A percentile compares a stretch with the other conserved stretches of the same genome.
Evolutionary conservation across 2,888 invertebrate species (phyloP).

Genomic region (Hypercompe scribonia): DNA sequence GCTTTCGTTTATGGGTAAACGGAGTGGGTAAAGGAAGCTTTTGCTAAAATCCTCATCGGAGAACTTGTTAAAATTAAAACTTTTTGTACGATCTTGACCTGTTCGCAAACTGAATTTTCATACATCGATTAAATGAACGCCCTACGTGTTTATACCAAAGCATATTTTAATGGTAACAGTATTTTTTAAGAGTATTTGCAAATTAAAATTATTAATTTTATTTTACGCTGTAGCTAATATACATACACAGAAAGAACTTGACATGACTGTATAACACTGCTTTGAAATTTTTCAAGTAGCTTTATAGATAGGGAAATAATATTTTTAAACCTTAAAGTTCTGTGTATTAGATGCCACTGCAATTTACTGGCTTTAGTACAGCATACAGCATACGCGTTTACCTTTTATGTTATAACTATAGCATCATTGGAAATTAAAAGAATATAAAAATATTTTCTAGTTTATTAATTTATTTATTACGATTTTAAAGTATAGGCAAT

Average conservation of each 20-base stretch:
- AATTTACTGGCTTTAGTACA: neutral
- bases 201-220: no score
- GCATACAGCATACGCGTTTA: neutral
- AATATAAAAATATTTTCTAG: neutral
- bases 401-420: neutral
- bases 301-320: neutral
- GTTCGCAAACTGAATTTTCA: neutral
- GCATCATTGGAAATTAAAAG: neutral
- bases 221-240: no score
- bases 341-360: no score
- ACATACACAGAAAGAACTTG: neutral
- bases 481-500: neutral
- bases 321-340: neutral
- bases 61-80: conserved; percentile 68
- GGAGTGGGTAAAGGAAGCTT: conserved; percentile 64
- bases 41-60: conserved; percentile 67
- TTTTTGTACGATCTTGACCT: conserved; percentile 39
- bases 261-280: neutral
- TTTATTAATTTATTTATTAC: neutral
- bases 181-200: no score
- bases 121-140: neutral
- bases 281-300: neutral
- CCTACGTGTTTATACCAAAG: neutral
- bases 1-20: conserved; percentile 76
- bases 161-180: neutral